Evolutionary conservation across 2,888 invertebrate genomes (phyloP), one percentile per base, ranked within the genome.

Genomic region (Ochropacha duplaris): DNA sequence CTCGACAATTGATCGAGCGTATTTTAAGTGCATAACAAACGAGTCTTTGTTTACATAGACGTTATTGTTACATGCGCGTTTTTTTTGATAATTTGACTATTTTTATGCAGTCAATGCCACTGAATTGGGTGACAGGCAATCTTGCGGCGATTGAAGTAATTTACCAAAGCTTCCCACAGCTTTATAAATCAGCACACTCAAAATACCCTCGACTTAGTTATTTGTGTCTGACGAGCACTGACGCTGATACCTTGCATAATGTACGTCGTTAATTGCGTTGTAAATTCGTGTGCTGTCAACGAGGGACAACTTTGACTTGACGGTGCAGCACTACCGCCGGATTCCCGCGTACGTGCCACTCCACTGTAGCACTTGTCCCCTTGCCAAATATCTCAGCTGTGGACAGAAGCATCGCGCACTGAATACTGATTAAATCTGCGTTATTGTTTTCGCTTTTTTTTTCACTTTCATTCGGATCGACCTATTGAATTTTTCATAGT

Each of bases 401-500:
- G 85, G 84, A 86, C 87, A 83, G 78, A 79, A 77, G 76, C 75
- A 71, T 66, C 81, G 83, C 80, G 78, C 75, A 74, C 83, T 81
- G 92, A 89, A 92, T 91, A 89, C 90, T 87, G 90, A 91, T 91
- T 85, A 84, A 83, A 85, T 81, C 77, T 74, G 70, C 83, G 81
- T 88, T 88, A 88, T 90, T 89, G 87, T 90, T 87, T 86, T 84
- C 79, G 77, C 80, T 86, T 86, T 84, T 81, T n/a, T 86, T 87
- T 88, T 88, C 81, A 88, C 86, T 88, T 86, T 88, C 86, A 72
- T 84, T 83, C 76, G 79, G 78, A 73, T 74, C 81, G 78, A 81
- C 76, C 85, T 89, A 87, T 87, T 91, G 90, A 91, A 90, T 91
- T 88, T 90, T 91, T 90, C 88, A 90, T 91, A 76, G 73, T 69